Percentiles rank a stretch among this genome's conserved stretches.
These are phyloP conservation scores for Tetraneura akinire DNA, from an alignment of 1,140 invertebrate species.

Conservation along the genomic window DNA sequence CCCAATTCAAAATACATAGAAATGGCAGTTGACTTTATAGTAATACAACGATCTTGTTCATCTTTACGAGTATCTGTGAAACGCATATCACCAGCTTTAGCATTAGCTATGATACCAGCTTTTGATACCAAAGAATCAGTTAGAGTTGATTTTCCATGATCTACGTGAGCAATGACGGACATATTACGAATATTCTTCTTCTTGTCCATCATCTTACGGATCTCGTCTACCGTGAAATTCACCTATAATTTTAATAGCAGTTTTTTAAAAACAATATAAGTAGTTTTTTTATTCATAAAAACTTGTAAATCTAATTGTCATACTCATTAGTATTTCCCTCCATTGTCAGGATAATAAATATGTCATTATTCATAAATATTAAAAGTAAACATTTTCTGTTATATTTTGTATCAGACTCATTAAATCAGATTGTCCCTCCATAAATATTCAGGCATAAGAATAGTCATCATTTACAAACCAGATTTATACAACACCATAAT, in stretches of 20 bases:
- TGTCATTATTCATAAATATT: too few species aligned
- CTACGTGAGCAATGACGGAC: slow-evolving; percentile 99
- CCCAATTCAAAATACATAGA: slow-evolving; percentile 97
- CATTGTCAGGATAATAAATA: too few species aligned
- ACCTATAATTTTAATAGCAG: slow-evolving; percentile 81
- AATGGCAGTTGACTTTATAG: slow-evolving; percentile 99
- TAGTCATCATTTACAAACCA: slow-evolving; percentile 40
- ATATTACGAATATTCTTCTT: slow-evolving; percentile 99
- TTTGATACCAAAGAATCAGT: slow-evolving; percentile 99
- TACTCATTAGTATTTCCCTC: too few species aligned
- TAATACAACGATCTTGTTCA: slow-evolving; percentile 99
- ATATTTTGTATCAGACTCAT: slow-evolving; percentile 39
- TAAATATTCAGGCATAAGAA: slow-evolving; percentile 9
- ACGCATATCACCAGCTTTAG: slow-evolving; percentile 97
- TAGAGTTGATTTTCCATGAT: slow-evolving; percentile 99
- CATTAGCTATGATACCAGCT: slow-evolving; percentile 98
- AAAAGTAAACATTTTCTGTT: background rate
- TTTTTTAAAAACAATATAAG: too few species aligned
- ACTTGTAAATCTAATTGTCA: too few species aligned
- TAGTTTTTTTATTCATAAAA: too few species aligned
- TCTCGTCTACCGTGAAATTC: slow-evolving; percentile 99
- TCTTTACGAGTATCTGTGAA: slow-evolving; percentile 99
- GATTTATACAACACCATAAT: too few species aligned
- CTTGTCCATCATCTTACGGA: slow-evolving; percentile 99
- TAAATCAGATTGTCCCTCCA: slow-evolving; percentile 50